Conservation (phyloP, 2,113 vertebrate species). For the human region DNA sequence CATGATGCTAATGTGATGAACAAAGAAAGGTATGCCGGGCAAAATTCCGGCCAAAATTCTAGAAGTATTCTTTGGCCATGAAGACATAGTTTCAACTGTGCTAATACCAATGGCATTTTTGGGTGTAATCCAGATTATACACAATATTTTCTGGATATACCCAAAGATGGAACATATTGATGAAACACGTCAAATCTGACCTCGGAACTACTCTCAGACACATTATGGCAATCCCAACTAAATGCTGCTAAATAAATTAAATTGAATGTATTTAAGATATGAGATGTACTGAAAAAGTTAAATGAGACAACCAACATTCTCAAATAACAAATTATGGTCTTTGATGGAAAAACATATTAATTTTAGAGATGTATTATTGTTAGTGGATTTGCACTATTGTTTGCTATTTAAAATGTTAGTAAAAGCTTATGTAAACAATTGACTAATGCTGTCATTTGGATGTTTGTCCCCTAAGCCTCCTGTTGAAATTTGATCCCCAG, state of each 20-base stretch:
- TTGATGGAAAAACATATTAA: neutral
- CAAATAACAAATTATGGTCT: neutral
- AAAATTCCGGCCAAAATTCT: neutral
- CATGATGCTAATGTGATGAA: neutral
- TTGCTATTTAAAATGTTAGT: conserved; percentile 6
- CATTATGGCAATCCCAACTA: neutral
- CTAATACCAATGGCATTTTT: neutral
- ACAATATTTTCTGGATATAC: neutral
- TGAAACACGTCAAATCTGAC: conserved; percentile 3
- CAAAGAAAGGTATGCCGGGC: neutral
- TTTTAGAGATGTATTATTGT: neutral
- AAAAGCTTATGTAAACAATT: neutral
- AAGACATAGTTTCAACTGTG: neutral
- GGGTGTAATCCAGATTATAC: neutral
- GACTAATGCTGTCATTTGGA: neutral
- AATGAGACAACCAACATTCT: conserved; percentile 5
- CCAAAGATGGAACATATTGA: neutral
- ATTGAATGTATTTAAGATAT: conserved; percentile 35
- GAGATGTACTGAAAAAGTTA: neutral
- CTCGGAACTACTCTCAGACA: neutral
- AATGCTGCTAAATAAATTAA: conserved; percentile 25
- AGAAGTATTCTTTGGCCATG: neutral
- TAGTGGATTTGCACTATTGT: neutral
- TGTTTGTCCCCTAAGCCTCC: neutral
- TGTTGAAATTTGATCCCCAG: neutral